These are phyloP conservation scores for Muscidifurax raptorellus DNA, from an alignment of 1,140 invertebrate species.

Conservation along the genomic window DNA sequence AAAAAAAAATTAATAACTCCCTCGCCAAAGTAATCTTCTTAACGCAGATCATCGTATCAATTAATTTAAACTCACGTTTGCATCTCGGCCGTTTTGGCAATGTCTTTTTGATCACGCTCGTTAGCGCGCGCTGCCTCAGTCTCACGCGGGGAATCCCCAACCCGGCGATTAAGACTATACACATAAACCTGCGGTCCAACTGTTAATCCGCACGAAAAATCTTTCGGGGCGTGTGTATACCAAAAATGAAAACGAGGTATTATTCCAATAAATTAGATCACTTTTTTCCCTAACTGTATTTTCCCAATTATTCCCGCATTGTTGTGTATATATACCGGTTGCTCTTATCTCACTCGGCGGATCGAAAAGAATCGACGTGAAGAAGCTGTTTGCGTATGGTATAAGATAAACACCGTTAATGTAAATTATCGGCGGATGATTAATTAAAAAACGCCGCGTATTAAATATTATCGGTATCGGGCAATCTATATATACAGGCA, in stretches of 20 bases:
- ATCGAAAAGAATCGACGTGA: background rate
- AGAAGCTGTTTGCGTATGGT: background rate
- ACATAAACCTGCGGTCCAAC: background rate
- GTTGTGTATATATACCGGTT: background rate
- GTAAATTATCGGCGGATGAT: background rate
- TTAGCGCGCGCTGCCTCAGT: background rate
- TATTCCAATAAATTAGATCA: background rate
- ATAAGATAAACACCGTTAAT: background rate
- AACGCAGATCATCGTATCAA: background rate
- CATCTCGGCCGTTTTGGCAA: background rate
- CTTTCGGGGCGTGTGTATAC: too few species aligned
- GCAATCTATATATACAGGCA: background rate
- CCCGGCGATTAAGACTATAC: background rate
- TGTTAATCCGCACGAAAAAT: too few species aligned
- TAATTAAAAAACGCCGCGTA: background rate
- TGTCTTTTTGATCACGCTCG: slow-evolving; percentile 12
- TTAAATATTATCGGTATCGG: background rate
- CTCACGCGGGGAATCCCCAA: background rate
- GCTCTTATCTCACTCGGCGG: background rate
- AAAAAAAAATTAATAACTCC: background rate
- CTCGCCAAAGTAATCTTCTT: too few species aligned
- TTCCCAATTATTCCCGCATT: background rate
- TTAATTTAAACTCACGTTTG: background rate
- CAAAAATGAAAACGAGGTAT: background rate
- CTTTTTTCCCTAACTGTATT: background rate